Percentiles rank a stretch among this genome's conserved stretches.
phyloP scores from a whole-genome alignment of 2,113 vertebrate genomes.

The Aramus guarauna region DNA sequence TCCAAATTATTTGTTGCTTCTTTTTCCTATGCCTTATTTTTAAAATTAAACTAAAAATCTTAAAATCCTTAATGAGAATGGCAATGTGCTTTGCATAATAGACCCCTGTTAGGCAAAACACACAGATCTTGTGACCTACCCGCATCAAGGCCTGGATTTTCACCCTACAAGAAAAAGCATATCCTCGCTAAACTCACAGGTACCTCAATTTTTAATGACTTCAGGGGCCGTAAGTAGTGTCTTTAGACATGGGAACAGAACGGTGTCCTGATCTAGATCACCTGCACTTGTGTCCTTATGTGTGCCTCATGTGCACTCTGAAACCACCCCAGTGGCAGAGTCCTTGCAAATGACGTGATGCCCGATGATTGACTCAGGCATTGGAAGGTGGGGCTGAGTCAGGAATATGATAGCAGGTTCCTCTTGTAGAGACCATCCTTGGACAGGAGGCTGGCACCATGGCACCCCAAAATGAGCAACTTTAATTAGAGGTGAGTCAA shows the following conservation, averaged over 20 bases:
- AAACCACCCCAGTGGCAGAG: neutral
- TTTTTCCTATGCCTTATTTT: neutral
- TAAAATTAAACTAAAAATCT: neutral
- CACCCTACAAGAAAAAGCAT: neutral
- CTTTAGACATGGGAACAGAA: neutral
- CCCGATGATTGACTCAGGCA: neutral
- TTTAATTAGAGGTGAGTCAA: neutral
- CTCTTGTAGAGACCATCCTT: neutral
- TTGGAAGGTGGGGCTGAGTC: neutral
- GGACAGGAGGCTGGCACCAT: neutral
- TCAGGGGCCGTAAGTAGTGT: neutral
- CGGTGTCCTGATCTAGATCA: neutral
- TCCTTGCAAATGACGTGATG: neutral
- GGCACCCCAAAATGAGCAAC: neutral
- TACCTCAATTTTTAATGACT: neutral
- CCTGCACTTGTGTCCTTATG: neutral
- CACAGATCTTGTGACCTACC: neutral
- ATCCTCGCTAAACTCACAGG: neutral
- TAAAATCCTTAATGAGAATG: neutral
- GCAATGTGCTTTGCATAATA: neutral
- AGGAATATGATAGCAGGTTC: neutral
- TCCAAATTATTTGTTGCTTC: neutral
- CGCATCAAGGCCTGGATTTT: neutral
- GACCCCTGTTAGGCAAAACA: neutral
- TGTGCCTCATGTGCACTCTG: neutral